Conservation (phyloP, 2,888 invertebrate genomes). For the Litoditis marina region DNA sequence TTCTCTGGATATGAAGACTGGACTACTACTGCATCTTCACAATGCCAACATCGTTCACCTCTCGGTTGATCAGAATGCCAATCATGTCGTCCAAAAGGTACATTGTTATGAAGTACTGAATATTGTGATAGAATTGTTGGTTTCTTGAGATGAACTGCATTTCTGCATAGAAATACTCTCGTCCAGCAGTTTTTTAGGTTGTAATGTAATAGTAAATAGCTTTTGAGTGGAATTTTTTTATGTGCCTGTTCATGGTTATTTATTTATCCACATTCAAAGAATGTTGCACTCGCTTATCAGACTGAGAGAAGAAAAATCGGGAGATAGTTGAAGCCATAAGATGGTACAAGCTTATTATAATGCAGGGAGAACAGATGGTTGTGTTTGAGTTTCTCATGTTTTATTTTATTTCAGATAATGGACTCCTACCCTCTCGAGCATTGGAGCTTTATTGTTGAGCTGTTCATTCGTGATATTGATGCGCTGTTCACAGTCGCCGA, state of each 20-base stretch:
- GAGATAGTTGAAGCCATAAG: too few species aligned
- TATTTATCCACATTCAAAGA: too few species aligned
- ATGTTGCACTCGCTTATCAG: too few species aligned
- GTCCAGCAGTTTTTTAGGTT: not conserved
- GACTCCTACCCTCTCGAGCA: not conserved
- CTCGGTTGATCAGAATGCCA: constrained; percentile 46
- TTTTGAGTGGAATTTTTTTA: not conserved
- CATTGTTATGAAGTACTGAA: not conserved
- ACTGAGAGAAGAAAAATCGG: too few species aligned
- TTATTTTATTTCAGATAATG: constrained; percentile 1
- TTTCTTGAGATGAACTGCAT: too few species aligned
- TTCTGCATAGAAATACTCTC: too few species aligned
- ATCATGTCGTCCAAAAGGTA: constrained; percentile 47
- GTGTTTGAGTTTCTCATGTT: too few species aligned
- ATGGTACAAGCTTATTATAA: too few species aligned
- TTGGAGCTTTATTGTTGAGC: not conserved
- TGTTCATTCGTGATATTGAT: not conserved
- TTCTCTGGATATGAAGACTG: constrained; percentile 1
- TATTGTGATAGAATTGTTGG: not conserved
- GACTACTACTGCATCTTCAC: constrained; percentile 11
- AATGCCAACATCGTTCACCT: constrained; percentile 19
- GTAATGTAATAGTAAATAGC: not conserved
- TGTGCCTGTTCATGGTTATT: too few species aligned
- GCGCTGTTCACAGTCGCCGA: constrained; percentile 29
- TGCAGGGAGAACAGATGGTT: not conserved